phyloP scores from a whole-genome alignment of 2,797 vertebrate species.

The Bothrops alternatus region DNA sequence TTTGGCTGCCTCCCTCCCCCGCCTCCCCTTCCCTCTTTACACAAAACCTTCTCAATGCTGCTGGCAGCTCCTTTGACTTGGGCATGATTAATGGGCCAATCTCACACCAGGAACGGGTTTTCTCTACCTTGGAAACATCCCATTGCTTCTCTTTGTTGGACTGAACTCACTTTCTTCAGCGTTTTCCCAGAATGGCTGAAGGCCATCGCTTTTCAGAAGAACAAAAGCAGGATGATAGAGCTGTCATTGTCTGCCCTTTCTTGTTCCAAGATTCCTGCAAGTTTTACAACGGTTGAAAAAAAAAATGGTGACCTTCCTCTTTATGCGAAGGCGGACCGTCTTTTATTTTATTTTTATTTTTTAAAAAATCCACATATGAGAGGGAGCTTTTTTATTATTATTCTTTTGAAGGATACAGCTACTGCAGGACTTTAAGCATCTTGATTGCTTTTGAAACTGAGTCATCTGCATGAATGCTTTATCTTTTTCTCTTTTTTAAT shows the following conservation, averaged over 20 bases:
- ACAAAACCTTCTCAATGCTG: neutral
- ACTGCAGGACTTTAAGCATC: neutral
- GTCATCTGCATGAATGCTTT: neutral
- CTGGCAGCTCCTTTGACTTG: neutral
- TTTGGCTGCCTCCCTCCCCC: constrained; percentile 11
- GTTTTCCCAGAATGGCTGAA: neutral
- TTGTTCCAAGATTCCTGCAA: neutral
- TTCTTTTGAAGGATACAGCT: neutral
- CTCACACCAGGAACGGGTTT: constrained; percentile 46
- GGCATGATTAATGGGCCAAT: constrained; percentile 51
- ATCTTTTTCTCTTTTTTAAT: neutral
- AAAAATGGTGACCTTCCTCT: neutral
- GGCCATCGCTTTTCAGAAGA: neutral
- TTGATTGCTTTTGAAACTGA: neutral
- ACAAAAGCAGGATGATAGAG: neutral
- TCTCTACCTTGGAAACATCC: constrained; percentile 42
- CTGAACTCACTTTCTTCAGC: neutral
- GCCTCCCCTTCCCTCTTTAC: neutral
- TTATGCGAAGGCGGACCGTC: neutral
- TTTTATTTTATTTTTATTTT: neutral
- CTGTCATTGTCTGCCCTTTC: neutral
- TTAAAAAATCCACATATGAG: neutral
- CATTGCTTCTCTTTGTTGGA: constrained; percentile 41
- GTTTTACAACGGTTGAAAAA: neutral
- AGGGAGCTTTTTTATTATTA: neutral